These are phyloP conservation scores for Myotis lucifugus DNA, from an alignment of 2,113 vertebrate genomes.

Conservation along the genomic window DNA sequence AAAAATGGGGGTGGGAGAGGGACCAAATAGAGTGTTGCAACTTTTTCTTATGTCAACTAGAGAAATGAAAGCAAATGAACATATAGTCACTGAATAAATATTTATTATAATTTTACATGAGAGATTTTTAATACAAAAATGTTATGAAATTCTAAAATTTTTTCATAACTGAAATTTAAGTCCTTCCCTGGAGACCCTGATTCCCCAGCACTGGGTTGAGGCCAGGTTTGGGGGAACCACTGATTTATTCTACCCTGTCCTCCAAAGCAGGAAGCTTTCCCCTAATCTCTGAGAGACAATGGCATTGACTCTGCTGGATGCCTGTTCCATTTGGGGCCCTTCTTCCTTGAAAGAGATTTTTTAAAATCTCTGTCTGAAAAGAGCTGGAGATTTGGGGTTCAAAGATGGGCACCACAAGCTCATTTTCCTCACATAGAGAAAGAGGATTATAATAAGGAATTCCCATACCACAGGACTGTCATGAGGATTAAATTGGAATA, in stretches of 20 bases:
- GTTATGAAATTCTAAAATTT: slow-evolving; percentile 12
- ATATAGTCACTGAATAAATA: neutral
- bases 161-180: neutral
- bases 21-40: neutral
- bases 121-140: slow-evolving; percentile 4
- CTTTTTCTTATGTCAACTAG: neutral
- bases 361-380: neutral
- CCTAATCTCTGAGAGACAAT: slow-evolving; percentile 3
- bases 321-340: neutral
- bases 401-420: neutral
- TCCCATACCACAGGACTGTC: neutral
- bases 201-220: neutral
- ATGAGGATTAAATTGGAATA: neutral
- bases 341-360: slow-evolving; percentile 17
- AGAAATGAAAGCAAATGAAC: neutral
- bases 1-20: neutral
- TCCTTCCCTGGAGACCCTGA: neutral
- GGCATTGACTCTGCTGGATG: neutral
- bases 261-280: neutral
- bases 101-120: neutral
- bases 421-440: slow-evolving; percentile 21
- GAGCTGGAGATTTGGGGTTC: neutral
- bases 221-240: neutral
- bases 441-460: slow-evolving; percentile 8
- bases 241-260: neutral